phyloP scores from a whole-genome alignment of 1,140 invertebrate species.

The Sipha flava region DNA sequence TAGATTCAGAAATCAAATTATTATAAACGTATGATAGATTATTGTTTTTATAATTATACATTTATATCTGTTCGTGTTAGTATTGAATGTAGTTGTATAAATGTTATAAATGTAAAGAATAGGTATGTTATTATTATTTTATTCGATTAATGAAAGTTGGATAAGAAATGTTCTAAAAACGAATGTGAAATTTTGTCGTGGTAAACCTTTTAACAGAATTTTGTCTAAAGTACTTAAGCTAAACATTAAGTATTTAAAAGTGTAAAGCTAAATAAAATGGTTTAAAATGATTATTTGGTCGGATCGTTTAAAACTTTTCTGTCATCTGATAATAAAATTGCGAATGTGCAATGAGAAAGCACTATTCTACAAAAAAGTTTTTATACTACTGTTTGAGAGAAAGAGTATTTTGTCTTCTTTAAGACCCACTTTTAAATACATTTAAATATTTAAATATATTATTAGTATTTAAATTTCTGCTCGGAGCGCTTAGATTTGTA shows the following conservation, averaged over 20 bases:
- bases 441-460: no score
- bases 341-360: not conserved
- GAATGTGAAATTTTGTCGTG: constrained; percentile 2
- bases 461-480: not conserved
- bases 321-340: constrained; percentile 21
- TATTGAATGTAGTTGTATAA: not conserved
- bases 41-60: no score
- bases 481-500: not conserved
- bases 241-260: constrained; percentile 10
- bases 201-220: constrained; percentile 22
- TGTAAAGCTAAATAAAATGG: not conserved
- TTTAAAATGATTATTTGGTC: constrained; percentile 6
- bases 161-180: constrained; percentile 6
- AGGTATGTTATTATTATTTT: not conserved
- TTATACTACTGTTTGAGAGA: not conserved
- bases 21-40: no score
- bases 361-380: constrained; percentile 1
- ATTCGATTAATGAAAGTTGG: constrained; percentile 27
- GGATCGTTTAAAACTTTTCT: constrained; percentile 23
- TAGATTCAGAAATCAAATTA: no score
- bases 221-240: not conserved
- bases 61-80: no score
- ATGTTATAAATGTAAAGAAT: not conserved
- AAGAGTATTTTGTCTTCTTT: not conserved
- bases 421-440: not conserved